Evolutionary conservation across 2,797 vertebrate genomes (phyloP).

Genomic region (Labroides dimidiatus): DNA sequence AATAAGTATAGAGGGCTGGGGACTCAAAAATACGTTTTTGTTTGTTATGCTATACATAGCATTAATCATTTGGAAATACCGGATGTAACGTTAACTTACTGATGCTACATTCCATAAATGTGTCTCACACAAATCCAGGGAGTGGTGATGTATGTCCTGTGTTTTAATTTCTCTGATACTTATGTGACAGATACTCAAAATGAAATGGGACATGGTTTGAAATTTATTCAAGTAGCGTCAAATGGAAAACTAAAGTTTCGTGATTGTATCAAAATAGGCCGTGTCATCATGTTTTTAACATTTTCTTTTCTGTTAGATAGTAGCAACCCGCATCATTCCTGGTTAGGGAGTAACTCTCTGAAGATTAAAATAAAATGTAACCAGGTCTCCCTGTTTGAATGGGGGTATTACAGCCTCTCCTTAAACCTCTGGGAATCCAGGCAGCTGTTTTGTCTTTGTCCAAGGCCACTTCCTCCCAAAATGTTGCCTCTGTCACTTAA

Average conservation of each 20-base stretch:
- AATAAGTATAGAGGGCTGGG: accelerated
- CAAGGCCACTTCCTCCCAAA: conserved; percentile 30
- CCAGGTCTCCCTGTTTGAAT: not conserved
- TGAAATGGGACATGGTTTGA: too few species aligned
- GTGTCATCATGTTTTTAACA: not conserved
- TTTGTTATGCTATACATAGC: not conserved
- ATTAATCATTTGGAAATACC: not conserved
- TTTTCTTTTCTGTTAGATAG: not conserved
- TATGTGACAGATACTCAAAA: too few species aligned
- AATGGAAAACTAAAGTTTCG: not conserved
- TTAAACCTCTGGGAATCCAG: conserved; percentile 35
- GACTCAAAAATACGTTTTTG: not conserved
- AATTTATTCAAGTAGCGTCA: accelerated
- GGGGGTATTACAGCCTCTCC: not conserved
- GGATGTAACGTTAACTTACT: not conserved
- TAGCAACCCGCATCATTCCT: conserved; percentile 5
- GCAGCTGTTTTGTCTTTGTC: conserved; percentile 52
- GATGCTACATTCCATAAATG: conserved; percentile 1
- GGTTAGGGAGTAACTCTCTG: not conserved
- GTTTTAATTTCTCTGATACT: not conserved
- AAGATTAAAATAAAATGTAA: not conserved
- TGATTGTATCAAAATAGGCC: not conserved
- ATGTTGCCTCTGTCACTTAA: not conserved
- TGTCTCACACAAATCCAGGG: not conserved
- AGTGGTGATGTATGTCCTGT: not conserved